Conservation (phyloP, 2,113 vertebrate species). For the Eclectus roratus region DNA sequence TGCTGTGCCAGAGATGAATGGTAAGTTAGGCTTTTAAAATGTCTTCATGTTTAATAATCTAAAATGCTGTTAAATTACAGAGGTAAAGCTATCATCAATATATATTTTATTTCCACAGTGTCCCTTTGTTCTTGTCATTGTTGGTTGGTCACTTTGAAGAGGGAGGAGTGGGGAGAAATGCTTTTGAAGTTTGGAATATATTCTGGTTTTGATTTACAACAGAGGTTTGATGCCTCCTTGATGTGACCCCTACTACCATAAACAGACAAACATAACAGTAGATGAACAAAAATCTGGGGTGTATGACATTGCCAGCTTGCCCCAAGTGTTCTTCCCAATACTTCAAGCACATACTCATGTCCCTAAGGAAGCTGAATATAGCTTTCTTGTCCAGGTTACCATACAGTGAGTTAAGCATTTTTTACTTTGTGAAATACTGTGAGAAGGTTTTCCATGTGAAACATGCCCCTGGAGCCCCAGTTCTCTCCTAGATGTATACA, state of each 20-base stretch:
- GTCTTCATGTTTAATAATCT: conserved; percentile 45
- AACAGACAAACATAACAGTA: neutral
- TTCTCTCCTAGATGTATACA: neutral
- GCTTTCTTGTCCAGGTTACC: neutral
- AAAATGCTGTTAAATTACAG: conserved; percentile 51
- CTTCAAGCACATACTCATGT: neutral
- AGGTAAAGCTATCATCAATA: conserved; percentile 20
- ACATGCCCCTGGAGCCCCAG: neutral
- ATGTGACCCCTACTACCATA: neutral
- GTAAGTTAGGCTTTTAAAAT: conserved; percentile 30
- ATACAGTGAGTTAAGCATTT: neutral
- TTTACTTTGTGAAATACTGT: neutral
- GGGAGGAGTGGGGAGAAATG: neutral
- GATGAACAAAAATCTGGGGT: neutral
- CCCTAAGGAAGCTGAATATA: neutral
- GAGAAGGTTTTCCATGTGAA: neutral
- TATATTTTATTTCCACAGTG: conserved; percentile 51
- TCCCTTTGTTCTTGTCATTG: conserved; percentile 12
- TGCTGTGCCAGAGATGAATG: neutral
- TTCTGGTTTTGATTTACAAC: conserved; percentile 3
- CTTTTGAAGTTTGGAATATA: neutral
- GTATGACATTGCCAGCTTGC: neutral
- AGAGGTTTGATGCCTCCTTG: conserved; percentile 4
- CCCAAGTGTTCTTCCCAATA: neutral
- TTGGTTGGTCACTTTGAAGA: conserved; percentile 7